Percentiles rank a stretch among this genome's conserved stretches.
Conservation (phyloP, 2,113 vertebrate species). For the Myanophis thanlyinensis region DNA sequence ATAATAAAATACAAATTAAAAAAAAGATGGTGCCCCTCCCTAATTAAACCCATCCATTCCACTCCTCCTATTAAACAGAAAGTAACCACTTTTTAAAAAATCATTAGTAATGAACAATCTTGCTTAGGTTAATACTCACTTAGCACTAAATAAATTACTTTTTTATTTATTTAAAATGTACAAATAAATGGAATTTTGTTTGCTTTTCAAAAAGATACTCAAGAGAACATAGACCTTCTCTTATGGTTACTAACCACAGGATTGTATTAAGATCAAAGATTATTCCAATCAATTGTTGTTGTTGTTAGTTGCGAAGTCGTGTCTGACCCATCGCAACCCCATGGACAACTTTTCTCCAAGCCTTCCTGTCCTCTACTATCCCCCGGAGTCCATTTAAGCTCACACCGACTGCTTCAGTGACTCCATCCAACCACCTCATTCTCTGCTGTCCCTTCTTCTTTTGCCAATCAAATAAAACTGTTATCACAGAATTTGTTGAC, state of each 20-base stretch:
- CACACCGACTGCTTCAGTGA: no score
- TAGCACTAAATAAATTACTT: background rate
- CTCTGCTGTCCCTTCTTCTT: no score
- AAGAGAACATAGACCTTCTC: background rate
- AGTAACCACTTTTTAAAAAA: background rate
- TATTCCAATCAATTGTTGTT: no score
- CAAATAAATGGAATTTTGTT: background rate
- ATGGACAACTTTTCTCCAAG: no score
- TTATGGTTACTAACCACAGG: background rate
- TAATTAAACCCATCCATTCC: background rate
- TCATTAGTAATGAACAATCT: background rate
- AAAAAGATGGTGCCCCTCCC: no score
- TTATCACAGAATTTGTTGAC: background rate
- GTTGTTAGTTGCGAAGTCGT: no score
- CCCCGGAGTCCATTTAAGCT: no score
- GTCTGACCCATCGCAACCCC: no score
- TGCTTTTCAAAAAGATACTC: background rate
- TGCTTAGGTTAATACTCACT: background rate
- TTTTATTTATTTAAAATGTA: background rate
- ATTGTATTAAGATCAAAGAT: background rate
- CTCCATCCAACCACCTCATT: no score
- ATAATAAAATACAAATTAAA: no score
- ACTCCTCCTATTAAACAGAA: background rate
- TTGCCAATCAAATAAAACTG: background rate
- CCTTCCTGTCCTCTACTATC: no score